A percentile compares a stretch with the other conserved stretches of the same genome.
Conservation (phyloP, 2,797 vertebrate species). For the Gymnoscopelus microlampas region DNA sequence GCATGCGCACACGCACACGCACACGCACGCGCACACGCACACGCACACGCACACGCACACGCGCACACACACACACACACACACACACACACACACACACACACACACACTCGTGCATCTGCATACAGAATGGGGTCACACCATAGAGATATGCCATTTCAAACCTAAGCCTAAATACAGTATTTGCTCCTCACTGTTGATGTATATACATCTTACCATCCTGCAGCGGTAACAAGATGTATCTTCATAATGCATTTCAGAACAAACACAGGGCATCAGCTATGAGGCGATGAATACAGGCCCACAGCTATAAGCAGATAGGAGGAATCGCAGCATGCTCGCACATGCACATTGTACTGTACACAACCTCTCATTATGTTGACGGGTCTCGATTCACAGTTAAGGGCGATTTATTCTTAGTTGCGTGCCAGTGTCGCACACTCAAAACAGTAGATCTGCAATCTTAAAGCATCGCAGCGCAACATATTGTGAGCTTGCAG, state of each 20-base stretch:
- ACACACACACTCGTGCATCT: conserved; percentile 27
- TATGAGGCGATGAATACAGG: conserved; percentile 66
- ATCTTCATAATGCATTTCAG: conserved; percentile 53
- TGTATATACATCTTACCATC: conserved; percentile 30
- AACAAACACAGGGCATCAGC: conserved; percentile 57
- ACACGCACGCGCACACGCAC: conserved; percentile 18
- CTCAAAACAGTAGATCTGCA: too few species aligned
- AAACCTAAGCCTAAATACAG: conserved; percentile 49
- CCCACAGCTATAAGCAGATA: conserved; percentile 52
- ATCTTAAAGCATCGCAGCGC: too few species aligned
- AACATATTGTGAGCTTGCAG: too few species aligned
- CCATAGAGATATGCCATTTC: conserved; percentile 34
- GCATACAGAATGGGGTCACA: conserved; percentile 29
- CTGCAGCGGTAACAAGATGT: conserved; percentile 34
- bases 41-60: conserved; percentile 17
- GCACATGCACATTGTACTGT: conserved; percentile 58
- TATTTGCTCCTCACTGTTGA: conserved; percentile 41
- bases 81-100: conserved; percentile 16
- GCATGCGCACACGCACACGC: not conserved
- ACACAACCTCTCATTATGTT: conserved; percentile 52
- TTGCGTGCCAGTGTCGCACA: too few species aligned
- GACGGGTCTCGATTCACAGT: conserved; percentile 61
- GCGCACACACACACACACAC: not conserved
- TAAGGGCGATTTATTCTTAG: not conserved
- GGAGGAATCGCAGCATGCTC: conserved; percentile 63